These are phyloP conservation scores for Crotalus tigris DNA, from an alignment of 2,113 vertebrate genomes.

Conservation along the genomic window DNA sequence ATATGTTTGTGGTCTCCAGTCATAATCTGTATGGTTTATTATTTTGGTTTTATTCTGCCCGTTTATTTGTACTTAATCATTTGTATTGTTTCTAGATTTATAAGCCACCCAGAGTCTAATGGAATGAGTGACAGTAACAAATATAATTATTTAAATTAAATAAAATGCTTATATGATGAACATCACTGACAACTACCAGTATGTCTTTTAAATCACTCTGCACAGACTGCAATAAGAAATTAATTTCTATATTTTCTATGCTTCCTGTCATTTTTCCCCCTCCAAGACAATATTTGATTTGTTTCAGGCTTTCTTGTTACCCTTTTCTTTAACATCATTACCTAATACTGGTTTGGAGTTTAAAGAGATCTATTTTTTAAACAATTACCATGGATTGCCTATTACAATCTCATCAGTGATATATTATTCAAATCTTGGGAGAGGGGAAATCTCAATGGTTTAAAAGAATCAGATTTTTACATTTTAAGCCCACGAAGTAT, in stretches of 20 bases:
- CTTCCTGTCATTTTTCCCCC: background rate
- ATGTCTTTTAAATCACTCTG: background rate
- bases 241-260: background rate
- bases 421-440: background rate
- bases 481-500: background rate
- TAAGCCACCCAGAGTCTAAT: background rate
- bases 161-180: background rate
- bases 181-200: background rate
- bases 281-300: background rate
- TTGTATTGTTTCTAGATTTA: background rate
- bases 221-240: background rate
- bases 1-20: background rate
- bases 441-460: background rate
- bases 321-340: background rate
- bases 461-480: background rate
- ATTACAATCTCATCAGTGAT: background rate
- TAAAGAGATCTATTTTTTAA: background rate
- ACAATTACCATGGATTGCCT: background rate
- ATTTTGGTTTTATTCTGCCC: background rate
- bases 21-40: background rate
- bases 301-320: background rate
- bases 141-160: background rate
- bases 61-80: background rate
- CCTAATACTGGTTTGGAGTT: background rate
- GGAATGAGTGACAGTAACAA: background rate